Conservation (phyloP, 2,113 vertebrate species). For the Marmota monax region DNA sequence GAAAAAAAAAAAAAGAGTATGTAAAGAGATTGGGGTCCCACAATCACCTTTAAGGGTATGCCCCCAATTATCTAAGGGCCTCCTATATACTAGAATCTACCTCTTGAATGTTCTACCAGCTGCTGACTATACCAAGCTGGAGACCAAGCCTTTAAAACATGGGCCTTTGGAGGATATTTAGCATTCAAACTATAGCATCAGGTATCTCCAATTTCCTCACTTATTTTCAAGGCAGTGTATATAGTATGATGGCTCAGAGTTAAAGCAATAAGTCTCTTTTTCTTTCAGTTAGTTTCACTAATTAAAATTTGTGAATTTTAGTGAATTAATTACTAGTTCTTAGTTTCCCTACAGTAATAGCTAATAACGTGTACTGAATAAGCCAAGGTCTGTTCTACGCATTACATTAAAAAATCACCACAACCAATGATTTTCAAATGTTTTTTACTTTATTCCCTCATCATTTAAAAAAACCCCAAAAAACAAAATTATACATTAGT, state of each 20-base stretch:
- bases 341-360: background rate
- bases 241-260: background rate
- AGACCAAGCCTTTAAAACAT: background rate
- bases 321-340: background rate
- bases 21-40: background rate
- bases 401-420: background rate
- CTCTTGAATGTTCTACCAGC: background rate
- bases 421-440: background rate
- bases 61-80: background rate
- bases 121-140: no score
- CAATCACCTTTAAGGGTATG: background rate
- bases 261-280: background rate
- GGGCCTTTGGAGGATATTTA: background rate
- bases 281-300: background rate
- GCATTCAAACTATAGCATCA: background rate
- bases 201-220: background rate
- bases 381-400: background rate
- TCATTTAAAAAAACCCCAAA: background rate
- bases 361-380: background rate
- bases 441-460: no score
- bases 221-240: background rate
- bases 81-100: background rate
- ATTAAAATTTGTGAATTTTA: background rate
- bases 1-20: background rate
- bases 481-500: background rate